phyloP scores from a whole-genome alignment of 2,888 invertebrate species.

The Eudasyphora cyanicolor region DNA sequence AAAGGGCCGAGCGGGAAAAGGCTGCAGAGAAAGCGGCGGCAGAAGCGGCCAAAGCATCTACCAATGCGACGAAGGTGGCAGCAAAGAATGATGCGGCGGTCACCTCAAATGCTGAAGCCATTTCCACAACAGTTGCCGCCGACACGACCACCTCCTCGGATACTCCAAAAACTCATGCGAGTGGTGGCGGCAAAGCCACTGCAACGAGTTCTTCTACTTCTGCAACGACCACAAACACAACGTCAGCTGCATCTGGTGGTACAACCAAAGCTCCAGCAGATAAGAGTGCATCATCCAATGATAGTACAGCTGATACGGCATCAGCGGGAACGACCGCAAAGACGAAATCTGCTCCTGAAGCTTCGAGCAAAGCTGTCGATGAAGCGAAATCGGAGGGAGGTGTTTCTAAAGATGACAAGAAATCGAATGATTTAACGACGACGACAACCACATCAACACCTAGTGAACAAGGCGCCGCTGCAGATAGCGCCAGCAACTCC shows the following conservation, averaged over 20 bases:
- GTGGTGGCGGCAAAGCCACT: constrained; percentile 64
- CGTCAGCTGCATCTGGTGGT: constrained; percentile 63
- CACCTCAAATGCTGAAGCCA: constrained; percentile 57
- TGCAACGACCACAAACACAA: constrained; percentile 59
- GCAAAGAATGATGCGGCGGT: constrained; percentile 69
- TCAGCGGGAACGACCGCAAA: constrained; percentile 69
- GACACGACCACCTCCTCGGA: constrained; percentile 65
- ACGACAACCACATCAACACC: constrained; percentile 59
- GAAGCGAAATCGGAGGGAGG: constrained; percentile 43
- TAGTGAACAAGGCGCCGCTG: constrained; percentile 44
- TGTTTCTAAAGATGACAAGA: constrained; percentile 48
- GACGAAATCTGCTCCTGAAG: constrained; percentile 62
- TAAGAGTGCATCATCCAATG: constrained; percentile 66
- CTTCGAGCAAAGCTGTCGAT: constrained; percentile 55
- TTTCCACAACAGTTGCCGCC: constrained; percentile 49
- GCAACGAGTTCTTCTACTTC: constrained; percentile 59
- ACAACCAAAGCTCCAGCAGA: constrained; percentile 57
- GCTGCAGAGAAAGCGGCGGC: constrained; percentile 71
- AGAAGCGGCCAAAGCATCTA: constrained; percentile 54
- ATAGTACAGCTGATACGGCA: constrained; percentile 65
- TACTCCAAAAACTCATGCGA: constrained; percentile 63
- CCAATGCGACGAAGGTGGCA: constrained; percentile 68
- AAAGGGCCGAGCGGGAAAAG: constrained; percentile 73
- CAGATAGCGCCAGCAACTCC: constrained; percentile 1
- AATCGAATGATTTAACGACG: constrained; percentile 52